Base-by-base conservation (phyloP, 2,888 invertebrate species). In the Ormyrus nitidulus region DNA sequence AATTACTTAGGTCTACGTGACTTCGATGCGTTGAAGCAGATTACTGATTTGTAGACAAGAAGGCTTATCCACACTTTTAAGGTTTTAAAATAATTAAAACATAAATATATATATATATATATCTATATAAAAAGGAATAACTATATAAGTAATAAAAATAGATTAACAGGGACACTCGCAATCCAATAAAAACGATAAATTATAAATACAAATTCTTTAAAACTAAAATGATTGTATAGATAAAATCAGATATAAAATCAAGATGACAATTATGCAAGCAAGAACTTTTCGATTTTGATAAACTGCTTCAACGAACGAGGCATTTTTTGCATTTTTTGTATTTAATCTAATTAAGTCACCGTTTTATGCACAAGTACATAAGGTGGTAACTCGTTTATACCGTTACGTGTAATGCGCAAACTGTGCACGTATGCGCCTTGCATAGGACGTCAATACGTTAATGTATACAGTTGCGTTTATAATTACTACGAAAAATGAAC, bases 401-500 rank as follows among this genome's bases (percentile, higher is more conserved):
- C 48, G 49, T 61, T 58, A 61, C 51, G 49, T 77, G 62, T 58
- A 73, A 19, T 19, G 72, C 58, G 65, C 78, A 81, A 72, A 62
- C 53, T 66, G 66, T 34, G 2, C 44, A 71, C 1, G 19, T 71
- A 61, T 68, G 68, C 71, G 56, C 72, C 59, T 11, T 46, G 48
- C n/a, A 6, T 46, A 53, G 64, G 69, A 66, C 69, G 54, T 71
- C 19, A 72, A 69, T 72, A 53, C 46, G 6, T 62, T 66, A 62
- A 62, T 70, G 56, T 56, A 59, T n/a, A 56, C 48, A 74, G 77
- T 79, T 77, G 53, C 77, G 44, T 64, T 64, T 70, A 58, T 76
- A 78, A 81, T 80, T 72, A 78, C 81, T 80, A 81, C 59, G 54
- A 74, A 66, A 83, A 78, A 75, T 74, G 81, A 83, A 74, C 56